Base-by-base conservation (phyloP, 2,797 vertebrate genomes). In the Capromys pilorides region DNA sequence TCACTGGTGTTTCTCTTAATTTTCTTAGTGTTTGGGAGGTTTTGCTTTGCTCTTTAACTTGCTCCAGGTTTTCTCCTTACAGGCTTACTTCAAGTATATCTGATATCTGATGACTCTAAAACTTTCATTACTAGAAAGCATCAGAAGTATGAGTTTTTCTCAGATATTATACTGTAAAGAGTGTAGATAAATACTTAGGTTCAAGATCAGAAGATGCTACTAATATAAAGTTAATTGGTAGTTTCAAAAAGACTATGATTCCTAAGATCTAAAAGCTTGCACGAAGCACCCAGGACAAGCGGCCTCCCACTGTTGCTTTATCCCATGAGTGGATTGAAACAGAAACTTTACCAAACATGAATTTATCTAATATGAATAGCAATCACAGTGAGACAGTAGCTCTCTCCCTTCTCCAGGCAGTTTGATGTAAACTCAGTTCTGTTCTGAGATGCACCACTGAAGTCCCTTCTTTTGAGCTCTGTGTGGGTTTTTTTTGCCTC, bases 391-490 rank as follows among this genome's bases (percentile, higher is more conserved):
- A 86, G 28, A 59, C 31, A 31, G 16, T n/a, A 78, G 26, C 2
- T 54, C 5, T 85, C 28, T 82, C 57, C 33, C 36, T 67, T 18
- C 9, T 85, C 12, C 2, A 45, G 26, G 24, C 24, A 39, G 19
- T 51, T 7, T 82, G 67, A 39, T 73, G 11, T 22, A 64, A 88
- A 84, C 26, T 93, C 57, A 51, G 5, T 26, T 24, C 39, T 67
- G 49, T 79, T 64, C 45, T 77, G 73, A 82, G 39, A 45, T 31
- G 33, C 22, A 91, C 4, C 39, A 14, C n/a, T 61, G 41, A 81
- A 91, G 86, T 91, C 59, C 57, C 81, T 89, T 95, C 83, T 13
- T 9, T 93, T 95, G 73, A 21, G 36, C 28, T 1, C 24, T 94
- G 4, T 57, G 2, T 79, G 6, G n/a, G n/a, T n/a, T 75, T 1